These are phyloP conservation scores for Beroe forskalii DNA, from an alignment of 37 sponge, comb jelly and placozoan species.

Conservation along the genomic window DNA sequence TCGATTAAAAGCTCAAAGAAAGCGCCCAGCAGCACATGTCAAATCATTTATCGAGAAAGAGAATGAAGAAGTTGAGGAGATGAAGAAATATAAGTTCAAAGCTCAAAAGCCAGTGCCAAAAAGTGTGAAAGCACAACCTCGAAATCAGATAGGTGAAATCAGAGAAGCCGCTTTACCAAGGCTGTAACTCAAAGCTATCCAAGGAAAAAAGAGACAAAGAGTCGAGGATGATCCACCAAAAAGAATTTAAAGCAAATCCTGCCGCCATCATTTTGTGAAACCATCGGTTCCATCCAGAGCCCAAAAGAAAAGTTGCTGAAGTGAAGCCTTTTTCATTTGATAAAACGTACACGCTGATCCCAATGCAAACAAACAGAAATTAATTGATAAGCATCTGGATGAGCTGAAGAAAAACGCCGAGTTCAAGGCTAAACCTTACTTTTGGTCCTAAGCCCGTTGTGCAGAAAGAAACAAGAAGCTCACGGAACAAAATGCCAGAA, in stretches of 20 bases:
- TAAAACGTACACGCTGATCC: slow-evolving; percentile 5
- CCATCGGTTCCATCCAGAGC: background rate
- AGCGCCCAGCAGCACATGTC: background rate
- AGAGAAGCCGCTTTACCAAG: slow-evolving; percentile 1
- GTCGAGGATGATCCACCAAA: slow-evolving; percentile 24
- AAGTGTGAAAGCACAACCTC: too few species aligned
- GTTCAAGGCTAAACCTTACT: slow-evolving; percentile 22
- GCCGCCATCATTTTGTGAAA: background rate
- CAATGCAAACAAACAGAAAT: background rate
- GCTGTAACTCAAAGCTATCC: slow-evolving; percentile 47
- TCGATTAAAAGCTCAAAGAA: background rate
- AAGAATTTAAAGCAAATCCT: slow-evolving; percentile 48
- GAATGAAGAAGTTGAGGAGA: slow-evolving; percentile 12
- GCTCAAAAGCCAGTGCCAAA: slow-evolving; percentile 48
- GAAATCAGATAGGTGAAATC: slow-evolving; percentile 46
- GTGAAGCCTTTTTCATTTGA: slow-evolving; percentile 30
- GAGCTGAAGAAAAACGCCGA: slow-evolving; percentile 14
- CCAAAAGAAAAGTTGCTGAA: background rate
- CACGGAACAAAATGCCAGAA: too few species aligned
- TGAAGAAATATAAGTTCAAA: slow-evolving; percentile 54
- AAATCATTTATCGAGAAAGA: slow-evolving; percentile 26
- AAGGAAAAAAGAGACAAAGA: background rate
- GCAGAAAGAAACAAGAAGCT: too few species aligned
- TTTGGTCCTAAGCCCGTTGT: background rate
- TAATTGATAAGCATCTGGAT: background rate